phyloP scores from a whole-genome alignment of 2,888 invertebrate genomes.

The Ethmia dodecea region DNA sequence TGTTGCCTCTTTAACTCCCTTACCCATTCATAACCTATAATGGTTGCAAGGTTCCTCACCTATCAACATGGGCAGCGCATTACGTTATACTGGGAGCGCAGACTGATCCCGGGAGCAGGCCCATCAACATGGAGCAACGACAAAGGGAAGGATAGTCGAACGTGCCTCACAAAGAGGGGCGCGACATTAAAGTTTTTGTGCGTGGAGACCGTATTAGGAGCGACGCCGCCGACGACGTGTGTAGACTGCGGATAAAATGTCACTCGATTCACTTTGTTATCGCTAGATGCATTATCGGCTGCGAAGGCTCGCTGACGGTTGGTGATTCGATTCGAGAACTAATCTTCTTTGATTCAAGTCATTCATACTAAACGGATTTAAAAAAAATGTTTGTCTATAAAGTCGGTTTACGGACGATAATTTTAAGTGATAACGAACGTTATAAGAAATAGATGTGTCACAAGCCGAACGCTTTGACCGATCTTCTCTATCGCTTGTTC shows the following conservation, averaged over 20 bases:
- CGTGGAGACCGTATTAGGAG: slow-evolving; percentile 42
- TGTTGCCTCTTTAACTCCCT: too few species aligned
- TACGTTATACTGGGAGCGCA: too few species aligned
- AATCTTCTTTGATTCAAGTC: background rate
- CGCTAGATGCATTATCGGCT: slow-evolving; percentile 3
- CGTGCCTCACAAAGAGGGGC: slow-evolving; percentile 64
- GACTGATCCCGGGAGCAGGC: background rate
- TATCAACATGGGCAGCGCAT: too few species aligned
- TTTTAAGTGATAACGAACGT: too few species aligned
- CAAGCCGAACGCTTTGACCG: too few species aligned
- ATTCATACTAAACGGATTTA: background rate
- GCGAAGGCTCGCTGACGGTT: background rate
- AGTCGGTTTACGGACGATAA: background rate
- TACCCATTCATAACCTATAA: too few species aligned
- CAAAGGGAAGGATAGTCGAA: slow-evolving; percentile 67
- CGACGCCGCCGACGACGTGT: slow-evolving; percentile 40
- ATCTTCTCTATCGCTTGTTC: too few species aligned
- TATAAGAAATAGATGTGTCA: too few species aligned
- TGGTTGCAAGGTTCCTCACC: too few species aligned
- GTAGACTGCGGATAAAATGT: slow-evolving; percentile 30
- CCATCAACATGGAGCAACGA: slow-evolving; percentile 28
- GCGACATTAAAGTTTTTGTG: slow-evolving; percentile 60
- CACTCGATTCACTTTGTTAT: slow-evolving; percentile 1
- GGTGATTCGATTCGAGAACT: background rate
- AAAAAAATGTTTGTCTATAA: background rate